Base-by-base conservation (phyloP, 2,113 vertebrate genomes). In the Phyllostomus hastatus region DNA sequence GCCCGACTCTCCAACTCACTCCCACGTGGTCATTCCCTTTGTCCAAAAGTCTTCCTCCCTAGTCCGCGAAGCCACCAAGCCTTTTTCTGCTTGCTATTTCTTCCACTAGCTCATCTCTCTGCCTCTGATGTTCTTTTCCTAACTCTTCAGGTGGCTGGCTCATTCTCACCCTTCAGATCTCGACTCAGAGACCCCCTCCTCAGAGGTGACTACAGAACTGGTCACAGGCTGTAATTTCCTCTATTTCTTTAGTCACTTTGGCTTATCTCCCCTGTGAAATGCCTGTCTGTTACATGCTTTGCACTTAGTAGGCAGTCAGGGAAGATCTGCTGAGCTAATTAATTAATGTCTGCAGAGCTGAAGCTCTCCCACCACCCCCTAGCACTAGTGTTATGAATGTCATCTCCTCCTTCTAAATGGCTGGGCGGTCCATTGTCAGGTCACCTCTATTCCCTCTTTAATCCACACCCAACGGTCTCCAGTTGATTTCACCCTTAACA, bases 401-500 rank as follows among this genome's bases (percentile, higher is more conserved):
- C 48, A 67, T 20, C 78, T 79, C 57, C 80, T 70, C 87, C 76
- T 93, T 85, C 72, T 78, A 67, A 92, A 54, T 35, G 33, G 80
- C 24, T 28, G 7, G n/a, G 33, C 28, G 43, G 24, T 31, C 28
- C n/a, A 57, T 1, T 57, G 5, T 38, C 81, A 48, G 12, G 57
- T 79, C 80, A 87, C 43, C 35, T 67, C 72, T 82, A 35, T 26
- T 90, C 41, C 66, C 75, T 69, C 83, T 86, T 90, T 67, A 86
- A 96, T 72, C 69, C n/a, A 80, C 7, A 83, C 12, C 28, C 48
- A 86, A 16, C 46, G 72, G 73, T 81, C 50, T 59, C 59, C 43
- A 78, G 61, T 48, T 70, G 54, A 54, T 75, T 89, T 95, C 75
- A 89, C 52, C 69, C 75, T 76, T 84, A 80, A 93, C 43, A 93